phyloP scores from a whole-genome alignment of 2,888 invertebrate genomes.

The Hofmannophila pseudospretella region DNA sequence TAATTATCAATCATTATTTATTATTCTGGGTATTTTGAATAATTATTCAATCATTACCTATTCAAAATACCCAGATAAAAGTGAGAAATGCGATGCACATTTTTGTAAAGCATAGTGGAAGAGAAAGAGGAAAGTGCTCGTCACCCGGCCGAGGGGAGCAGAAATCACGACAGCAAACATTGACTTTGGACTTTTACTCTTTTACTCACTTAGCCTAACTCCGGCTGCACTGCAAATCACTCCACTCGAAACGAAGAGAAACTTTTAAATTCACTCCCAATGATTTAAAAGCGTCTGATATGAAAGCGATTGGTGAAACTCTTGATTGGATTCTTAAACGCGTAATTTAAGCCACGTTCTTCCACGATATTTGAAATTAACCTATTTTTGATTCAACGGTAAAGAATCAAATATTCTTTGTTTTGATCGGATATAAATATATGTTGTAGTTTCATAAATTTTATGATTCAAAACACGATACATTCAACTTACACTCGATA shows the following conservation, averaged over 20 bases:
- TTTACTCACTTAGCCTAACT: constrained; percentile 72
- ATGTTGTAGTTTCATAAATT: no score
- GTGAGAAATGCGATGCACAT: constrained; percentile 37
- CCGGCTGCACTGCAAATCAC: constrained; percentile 63
- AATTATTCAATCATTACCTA: no score
- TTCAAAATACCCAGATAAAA: background rate
- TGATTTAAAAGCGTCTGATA: constrained; percentile 45
- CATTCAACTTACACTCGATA: no score
- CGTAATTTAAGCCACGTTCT: no score
- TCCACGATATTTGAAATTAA: no score
- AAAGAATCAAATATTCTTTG: no score
- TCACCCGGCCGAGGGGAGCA: constrained; percentile 53
- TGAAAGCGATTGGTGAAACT: constrained; percentile 7
- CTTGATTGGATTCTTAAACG: constrained; percentile 1
- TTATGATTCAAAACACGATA: no score
- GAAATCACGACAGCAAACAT: constrained; percentile 75
- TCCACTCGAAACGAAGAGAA: constrained; percentile 49
- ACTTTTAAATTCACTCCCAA: constrained; percentile 56
- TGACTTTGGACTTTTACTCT: constrained; percentile 74
- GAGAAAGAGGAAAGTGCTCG: constrained; percentile 19
- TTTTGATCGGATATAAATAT: no score
- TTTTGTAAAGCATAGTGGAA: constrained; percentile 25
- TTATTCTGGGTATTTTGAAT: no score
- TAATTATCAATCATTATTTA: no score
- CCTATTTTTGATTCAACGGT: no score